phyloP scores from a whole-genome alignment of 2,797 vertebrate species.

The Bufotes viridis region DNA sequence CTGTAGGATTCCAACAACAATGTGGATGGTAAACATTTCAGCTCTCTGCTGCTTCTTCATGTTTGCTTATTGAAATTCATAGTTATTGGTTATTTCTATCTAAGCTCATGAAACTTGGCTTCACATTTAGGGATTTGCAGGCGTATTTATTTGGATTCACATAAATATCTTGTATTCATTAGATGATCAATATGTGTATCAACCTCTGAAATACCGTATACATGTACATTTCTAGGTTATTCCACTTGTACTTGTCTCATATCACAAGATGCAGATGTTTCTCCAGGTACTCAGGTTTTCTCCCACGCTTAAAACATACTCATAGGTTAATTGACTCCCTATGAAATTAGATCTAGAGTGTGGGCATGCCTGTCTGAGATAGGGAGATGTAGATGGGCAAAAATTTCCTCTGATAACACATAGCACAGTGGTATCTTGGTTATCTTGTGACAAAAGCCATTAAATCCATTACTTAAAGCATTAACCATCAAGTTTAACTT shows the following conservation, averaged over 20 bases:
- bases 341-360: too few species aligned
- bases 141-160: not conserved
- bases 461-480: too few species aligned
- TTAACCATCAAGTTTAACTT: too few species aligned
- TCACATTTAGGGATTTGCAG: not conserved
- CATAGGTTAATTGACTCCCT: too few species aligned
- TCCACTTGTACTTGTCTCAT: not conserved
- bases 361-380: too few species aligned
- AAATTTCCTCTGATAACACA: too few species aligned
- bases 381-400: too few species aligned
- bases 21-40: constrained; percentile 16
- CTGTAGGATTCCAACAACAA: not conserved
- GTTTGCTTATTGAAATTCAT: constrained; percentile 8
- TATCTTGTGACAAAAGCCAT: too few species aligned
- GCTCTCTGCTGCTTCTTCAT: not conserved
- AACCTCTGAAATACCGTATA: not conserved
- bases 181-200: not conserved
- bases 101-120: constrained; percentile 7
- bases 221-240: not conserved
- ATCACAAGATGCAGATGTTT: not conserved
- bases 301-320: too few species aligned
- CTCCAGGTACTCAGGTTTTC: not conserved
- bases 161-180: not conserved
- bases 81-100: constrained; percentile 8
- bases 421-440: too few species aligned